Conservation (phyloP, 2,113 vertebrate species). For the Oenanthe oenanthe region DNA sequence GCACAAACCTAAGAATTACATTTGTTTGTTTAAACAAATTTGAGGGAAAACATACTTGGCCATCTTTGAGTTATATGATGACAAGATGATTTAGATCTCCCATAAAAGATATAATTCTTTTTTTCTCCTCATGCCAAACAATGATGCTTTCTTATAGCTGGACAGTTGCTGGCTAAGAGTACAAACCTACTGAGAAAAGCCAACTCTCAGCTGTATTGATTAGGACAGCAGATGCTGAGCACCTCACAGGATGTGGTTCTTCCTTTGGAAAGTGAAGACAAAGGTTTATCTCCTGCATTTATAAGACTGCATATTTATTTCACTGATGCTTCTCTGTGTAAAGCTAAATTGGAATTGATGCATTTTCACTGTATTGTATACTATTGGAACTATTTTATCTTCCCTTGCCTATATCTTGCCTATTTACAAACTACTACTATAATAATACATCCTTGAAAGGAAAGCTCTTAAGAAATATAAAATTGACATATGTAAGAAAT, state of each 20-base stretch:
- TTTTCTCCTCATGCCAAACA: neutral
- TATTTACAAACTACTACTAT: neutral
- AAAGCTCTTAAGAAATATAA: neutral
- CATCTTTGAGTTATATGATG: slow-evolving; percentile 61
- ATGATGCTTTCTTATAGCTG: slow-evolving; percentile 47
- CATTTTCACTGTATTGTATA: neutral
- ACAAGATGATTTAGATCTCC: slow-evolving; percentile 70
- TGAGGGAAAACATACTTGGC: slow-evolving; percentile 62
- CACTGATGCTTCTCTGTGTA: neutral
- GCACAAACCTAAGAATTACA: slow-evolving; percentile 61
- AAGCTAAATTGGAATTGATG: neutral
- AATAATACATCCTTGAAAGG: neutral
- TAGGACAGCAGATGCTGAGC: slow-evolving; percentile 40
- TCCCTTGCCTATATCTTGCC: no score
- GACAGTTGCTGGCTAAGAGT: slow-evolving; percentile 37
- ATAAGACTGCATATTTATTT: neutral
- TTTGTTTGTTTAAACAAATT: slow-evolving; percentile 72
- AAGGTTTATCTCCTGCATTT: neutral
- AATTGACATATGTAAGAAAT: neutral
- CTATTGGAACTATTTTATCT: neutral
- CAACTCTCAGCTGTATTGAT: slow-evolving; percentile 29
- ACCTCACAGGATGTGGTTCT: slow-evolving; percentile 34
- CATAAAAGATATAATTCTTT: slow-evolving; percentile 61
- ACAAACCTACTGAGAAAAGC: slow-evolving; percentile 23
- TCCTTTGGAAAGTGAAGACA: neutral